Base-by-base conservation (phyloP, 2,797 vertebrate species). In the Scleropages formosus region DNA sequence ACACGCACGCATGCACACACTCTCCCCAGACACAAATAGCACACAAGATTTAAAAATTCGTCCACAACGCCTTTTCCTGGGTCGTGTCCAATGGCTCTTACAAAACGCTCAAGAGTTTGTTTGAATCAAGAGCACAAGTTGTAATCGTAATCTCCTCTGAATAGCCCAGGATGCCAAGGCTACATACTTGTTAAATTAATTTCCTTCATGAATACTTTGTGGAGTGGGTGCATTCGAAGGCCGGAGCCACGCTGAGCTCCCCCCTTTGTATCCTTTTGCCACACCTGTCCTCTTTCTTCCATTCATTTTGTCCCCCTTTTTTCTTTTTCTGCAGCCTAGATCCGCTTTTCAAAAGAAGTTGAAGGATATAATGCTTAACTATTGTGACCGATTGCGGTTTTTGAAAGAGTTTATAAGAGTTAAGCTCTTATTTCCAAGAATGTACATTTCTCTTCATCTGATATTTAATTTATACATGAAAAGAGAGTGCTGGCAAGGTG, bases 141-240 rank as follows among this genome's bases (percentile, higher is more conserved):
- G 84, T 88, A 88, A 87, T 88, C 87, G 76, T 90, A 90, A 90
- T 90, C 86, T 90, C 88, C 87, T 85, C 82, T 90, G 82, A 90
- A 92, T 75, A 76, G 82, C 77, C 81, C 87, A 81, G 82, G 82
- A 88, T 85, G 79, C 80, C 64, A 39, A 80, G 88, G 80, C 85
- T 81, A 85, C 88, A 88, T 88, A 88, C 89, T 88, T 85, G 81
- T 83, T 89, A 91, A 89, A 89, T 87, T 89, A 89, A 87, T 90
- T 91, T 90, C 89, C 88, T 90, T 86, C 80, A 74, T 88, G 88
- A 91, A 91, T 88, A 87, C 84, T 86, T 85, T 82, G 80, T 83
- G 13, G 64, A 84, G 86, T 85, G 80, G 85, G 81, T 82, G 82
- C 81, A 88, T 83, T 88, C 84, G 77, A 82, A 86, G 79, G 82